Base-by-base conservation (phyloP, 1,140 invertebrate genomes). In the Sycophila sp. region DNA sequence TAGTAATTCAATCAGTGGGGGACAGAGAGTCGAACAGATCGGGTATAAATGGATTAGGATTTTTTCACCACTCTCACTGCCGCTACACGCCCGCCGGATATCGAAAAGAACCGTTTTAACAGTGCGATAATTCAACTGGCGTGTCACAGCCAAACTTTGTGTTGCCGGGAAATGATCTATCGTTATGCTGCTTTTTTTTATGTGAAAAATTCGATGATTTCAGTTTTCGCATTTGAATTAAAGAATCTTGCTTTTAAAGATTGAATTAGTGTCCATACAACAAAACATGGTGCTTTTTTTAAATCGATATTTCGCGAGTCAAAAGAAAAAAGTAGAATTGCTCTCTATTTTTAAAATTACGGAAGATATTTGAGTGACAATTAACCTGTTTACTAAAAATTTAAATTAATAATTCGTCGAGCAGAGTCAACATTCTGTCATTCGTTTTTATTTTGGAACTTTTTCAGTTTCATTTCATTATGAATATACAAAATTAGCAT, bases 1-100 rank as follows among this genome's bases (percentile, higher is more conserved):
- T 79, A 75, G 77, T 81, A 80, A 80, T 79, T 77, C 71, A 76
- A 81, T 81, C 71, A 75, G 30, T 15, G 42, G 62, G 45, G 13
- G 42, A 11, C 1, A 7, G 36, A 40, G 17, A 65, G 22, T 59
- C 42, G 40, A 64, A 40, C 55, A 38, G 62, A 65, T 71, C 69
- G 34, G 22, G 34, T 22, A 42, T 66, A 66, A 66, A 60, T 66
- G 69, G 42, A 71, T 66, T 71, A 65, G 53, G 22, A 55, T 55
- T 38, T 53, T 40, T 40, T 59, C 45, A 30, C 13, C 15, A 28
- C 28, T 63, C 58, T 42, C 19, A 24, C 15, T 19, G n/a, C 13
- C 15, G 7, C 7, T 47, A 30, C 17, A n/a, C n/a, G n/a, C n/a
- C n/a, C n/a, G n/a, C n/a, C 30, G n/a, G n/a, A 17, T 56, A 32